Conservation (phyloP, 1,140 invertebrate species). For the Paralvinella palmiformis region DNA sequence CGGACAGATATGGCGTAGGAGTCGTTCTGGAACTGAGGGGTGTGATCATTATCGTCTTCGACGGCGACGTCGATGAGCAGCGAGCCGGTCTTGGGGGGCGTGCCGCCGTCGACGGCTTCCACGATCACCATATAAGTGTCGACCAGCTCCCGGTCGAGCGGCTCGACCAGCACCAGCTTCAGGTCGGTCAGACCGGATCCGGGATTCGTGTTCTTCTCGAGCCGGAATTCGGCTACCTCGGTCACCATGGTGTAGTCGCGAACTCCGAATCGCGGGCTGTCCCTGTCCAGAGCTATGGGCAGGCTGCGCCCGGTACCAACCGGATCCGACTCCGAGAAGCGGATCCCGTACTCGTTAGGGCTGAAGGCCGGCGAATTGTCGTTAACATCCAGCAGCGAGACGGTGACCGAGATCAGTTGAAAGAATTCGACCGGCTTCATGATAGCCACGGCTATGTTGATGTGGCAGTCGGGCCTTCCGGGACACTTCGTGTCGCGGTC, state of each 20-base stretch:
- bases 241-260: conserved; percentile 1
- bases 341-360: neutral
- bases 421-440: conserved; percentile 11
- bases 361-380: conserved; percentile 82
- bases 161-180: conserved; percentile 9
- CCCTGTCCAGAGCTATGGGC: conserved; percentile 6
- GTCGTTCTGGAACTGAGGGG: conserved; percentile 1
- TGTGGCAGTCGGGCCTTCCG: neutral
- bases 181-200: neutral
- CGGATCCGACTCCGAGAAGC: conserved; percentile 6
- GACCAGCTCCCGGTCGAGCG: conserved; percentile 11
- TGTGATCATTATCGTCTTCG: conserved; percentile 10
- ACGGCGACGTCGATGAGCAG: conserved; percentile 65
- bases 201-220: neutral
- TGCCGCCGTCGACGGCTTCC: conserved; percentile 68
- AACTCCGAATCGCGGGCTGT: conserved; percentile 18
- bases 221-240: neutral
- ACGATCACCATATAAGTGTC: conserved; percentile 66
- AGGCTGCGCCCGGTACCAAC: conserved; percentile 6
- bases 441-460: conserved; percentile 9
- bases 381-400: conserved; percentile 86
- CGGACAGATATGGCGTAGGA: neutral
- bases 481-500: conserved; percentile 14
- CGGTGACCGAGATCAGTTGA: conserved; percentile 27
- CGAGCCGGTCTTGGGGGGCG: conserved; percentile 69